Conservation (phyloP, 1,140 invertebrate genomes). For the Himalopsyche phryganea region DNA sequence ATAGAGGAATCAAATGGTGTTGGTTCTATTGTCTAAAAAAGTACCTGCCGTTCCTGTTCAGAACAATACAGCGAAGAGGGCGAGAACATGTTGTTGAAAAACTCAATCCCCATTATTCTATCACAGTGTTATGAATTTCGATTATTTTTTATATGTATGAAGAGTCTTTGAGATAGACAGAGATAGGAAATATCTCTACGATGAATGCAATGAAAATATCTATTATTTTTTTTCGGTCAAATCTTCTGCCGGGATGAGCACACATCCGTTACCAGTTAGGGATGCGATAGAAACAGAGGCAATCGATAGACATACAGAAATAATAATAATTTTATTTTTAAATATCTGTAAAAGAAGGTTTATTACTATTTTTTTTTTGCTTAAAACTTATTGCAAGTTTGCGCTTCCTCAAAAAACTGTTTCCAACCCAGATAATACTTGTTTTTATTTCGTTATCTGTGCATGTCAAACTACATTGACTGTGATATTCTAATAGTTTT, state of each 20-base stretch:
- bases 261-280: neutral
- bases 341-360: too few species aligned
- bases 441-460: too few species aligned
- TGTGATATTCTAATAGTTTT: too few species aligned
- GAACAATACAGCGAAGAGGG: slow-evolving; percentile 24
- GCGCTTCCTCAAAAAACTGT: too few species aligned
- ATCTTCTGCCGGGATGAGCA: neutral
- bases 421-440: too few species aligned
- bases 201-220: slow-evolving; percentile 7
- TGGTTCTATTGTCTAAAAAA: slow-evolving; percentile 16
- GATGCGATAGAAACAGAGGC: too few species aligned
- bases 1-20: slow-evolving; percentile 22
- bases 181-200: neutral
- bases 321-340: too few species aligned
- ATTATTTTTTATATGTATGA: slow-evolving; percentile 29
- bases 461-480: too few species aligned
- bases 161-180: neutral
- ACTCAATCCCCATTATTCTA: too few species aligned
- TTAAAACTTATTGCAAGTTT: too few species aligned
- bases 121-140: slow-evolving; percentile 31
- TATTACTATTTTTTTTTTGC: too few species aligned
- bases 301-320: too few species aligned
- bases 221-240: slow-evolving; percentile 18
- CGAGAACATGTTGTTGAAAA: slow-evolving; percentile 30
- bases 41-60: slow-evolving; percentile 21